Percentiles rank a stretch among this genome's conserved stretches.
These are phyloP conservation scores for Taenaris catops DNA, from an alignment of 2,888 invertebrate genomes.

Conservation along the genomic window DNA sequence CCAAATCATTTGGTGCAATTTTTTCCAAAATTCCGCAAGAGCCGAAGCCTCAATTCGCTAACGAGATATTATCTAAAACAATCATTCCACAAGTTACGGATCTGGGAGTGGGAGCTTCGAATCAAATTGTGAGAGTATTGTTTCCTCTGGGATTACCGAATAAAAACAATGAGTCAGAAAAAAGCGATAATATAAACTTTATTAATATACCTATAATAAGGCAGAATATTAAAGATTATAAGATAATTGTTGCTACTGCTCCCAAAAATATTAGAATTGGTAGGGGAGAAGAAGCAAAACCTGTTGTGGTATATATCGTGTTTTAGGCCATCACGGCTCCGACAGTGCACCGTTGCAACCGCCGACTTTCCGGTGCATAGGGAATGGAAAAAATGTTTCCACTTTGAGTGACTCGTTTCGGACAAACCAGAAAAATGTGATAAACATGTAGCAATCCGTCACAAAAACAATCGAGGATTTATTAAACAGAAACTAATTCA, in stretches of 20 bases:
- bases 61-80: conserved; percentile 30
- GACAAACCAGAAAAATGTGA: too few species aligned
- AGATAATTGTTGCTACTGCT: conserved; percentile 56
- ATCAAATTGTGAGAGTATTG: conserved; percentile 45
- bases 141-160: conserved; percentile 27
- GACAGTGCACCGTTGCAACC: too few species aligned
- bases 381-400: too few species aligned
- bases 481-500: too few species aligned
- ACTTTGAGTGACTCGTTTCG: too few species aligned
- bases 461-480: too few species aligned
- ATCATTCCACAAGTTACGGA: conserved; percentile 30
- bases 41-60: conserved; percentile 18
- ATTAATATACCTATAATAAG: conserved; percentile 48
- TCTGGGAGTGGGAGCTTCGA: conserved; percentile 35
- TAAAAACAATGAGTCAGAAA: conserved; percentile 18
- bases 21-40: conserved; percentile 48
- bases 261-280: conserved; percentile 46
- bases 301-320: conserved; percentile 49
- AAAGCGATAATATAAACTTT: conserved; percentile 25
- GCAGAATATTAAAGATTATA: conserved; percentile 46
- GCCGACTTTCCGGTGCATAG: too few species aligned
- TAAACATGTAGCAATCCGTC: too few species aligned
- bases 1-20: conserved; percentile 30
- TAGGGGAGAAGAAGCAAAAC: conserved; percentile 29
- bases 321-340: too few species aligned